A percentile compares a stretch with the other conserved stretches of the same genome.
phyloP scores from a whole-genome alignment of 1,140 invertebrate genomes.

The Rhagoletis zephyria region DNA sequence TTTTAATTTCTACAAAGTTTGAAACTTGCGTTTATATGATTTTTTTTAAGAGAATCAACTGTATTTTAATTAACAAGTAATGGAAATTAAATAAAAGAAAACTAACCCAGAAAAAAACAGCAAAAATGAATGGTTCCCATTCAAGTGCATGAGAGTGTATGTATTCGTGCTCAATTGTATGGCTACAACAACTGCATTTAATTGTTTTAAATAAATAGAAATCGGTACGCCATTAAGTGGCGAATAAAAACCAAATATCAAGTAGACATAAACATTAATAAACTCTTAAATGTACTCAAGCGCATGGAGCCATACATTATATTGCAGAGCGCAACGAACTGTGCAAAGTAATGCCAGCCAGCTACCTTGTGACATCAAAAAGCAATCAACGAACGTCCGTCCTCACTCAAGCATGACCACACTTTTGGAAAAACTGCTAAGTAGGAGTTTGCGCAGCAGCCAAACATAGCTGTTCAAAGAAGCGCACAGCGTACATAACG shows the following conservation, averaged over 20 bases:
- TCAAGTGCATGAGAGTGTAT: no score
- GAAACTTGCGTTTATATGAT: no score
- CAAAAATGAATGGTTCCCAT: no score
- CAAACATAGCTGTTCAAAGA: not conserved
- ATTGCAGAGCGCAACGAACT: not conserved
- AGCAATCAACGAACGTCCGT: slow-evolving; percentile 53
- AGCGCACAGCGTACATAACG: slow-evolving; percentile 56
- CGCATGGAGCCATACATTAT: no score
- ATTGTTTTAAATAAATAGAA: not conserved
- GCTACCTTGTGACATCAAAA: slow-evolving; percentile 39
- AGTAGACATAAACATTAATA: slow-evolving; percentile 18
- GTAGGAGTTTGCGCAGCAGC: no score
- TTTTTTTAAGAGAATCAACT: no score
- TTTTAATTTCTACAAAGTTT: no score
- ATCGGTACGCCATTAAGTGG: slow-evolving; percentile 18
- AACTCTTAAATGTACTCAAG: not conserved
- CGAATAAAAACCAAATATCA: slow-evolving; percentile 41
- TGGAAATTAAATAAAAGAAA: no score
- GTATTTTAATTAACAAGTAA: no score
- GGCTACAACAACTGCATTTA: not conserved
- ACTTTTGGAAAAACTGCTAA: no score
- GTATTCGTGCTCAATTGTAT: not conserved
- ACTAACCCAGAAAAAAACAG: no score
- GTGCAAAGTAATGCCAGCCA: not conserved
- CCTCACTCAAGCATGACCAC: no score